phyloP scores from a whole-genome alignment of 92 coral and sea anemone genomes.

The Epizoanthus fatuus region DNA sequence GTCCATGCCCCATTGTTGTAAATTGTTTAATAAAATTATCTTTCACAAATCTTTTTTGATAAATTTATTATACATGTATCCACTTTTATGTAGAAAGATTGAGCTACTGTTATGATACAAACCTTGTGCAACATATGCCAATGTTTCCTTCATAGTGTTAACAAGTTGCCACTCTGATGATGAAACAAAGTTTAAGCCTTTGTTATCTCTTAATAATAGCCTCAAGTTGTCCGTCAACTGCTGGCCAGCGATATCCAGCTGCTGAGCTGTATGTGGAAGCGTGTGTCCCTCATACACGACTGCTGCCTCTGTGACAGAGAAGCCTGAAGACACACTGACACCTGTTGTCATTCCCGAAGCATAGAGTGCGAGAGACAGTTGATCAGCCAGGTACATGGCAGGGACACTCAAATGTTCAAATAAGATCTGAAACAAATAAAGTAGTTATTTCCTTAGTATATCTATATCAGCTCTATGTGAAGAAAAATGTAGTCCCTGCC shows the following conservation, averaged over 20 bases:
- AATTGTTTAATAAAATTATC: too few relatives aligned
- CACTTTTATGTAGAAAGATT: too few relatives aligned
- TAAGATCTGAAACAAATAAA: constrained; percentile 76
- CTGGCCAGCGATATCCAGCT: constrained; percentile 93
- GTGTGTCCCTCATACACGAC: constrained; percentile 96
- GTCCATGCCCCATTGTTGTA: too few relatives aligned
- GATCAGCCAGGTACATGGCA: constrained; percentile 94
- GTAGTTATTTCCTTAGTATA: neutral
- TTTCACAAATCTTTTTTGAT: too few relatives aligned
- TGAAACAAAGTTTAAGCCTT: constrained; percentile 88
- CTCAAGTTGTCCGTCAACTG: constrained; percentile 92
- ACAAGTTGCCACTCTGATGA: constrained; percentile 99
- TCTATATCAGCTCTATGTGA: too few relatives aligned
- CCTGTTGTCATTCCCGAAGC: constrained; percentile 95
- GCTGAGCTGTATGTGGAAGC: constrained; percentile 82
- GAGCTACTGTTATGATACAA: neutral
- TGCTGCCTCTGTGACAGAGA: constrained; percentile 94
- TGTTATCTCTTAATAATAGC: constrained; percentile 80
- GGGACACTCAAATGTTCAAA: constrained; percentile 96
- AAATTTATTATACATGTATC: too few relatives aligned
- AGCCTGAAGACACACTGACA: constrained; percentile 93
- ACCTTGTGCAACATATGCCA: constrained; percentile 96
- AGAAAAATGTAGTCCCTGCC: too few relatives aligned
- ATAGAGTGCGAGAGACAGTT: constrained; percentile 84
- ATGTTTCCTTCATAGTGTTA: constrained; percentile 87